These are phyloP conservation scores for Hymenochirus boettgeri DNA, from an alignment of 2,113 vertebrate genomes.

Conservation along the genomic window DNA sequence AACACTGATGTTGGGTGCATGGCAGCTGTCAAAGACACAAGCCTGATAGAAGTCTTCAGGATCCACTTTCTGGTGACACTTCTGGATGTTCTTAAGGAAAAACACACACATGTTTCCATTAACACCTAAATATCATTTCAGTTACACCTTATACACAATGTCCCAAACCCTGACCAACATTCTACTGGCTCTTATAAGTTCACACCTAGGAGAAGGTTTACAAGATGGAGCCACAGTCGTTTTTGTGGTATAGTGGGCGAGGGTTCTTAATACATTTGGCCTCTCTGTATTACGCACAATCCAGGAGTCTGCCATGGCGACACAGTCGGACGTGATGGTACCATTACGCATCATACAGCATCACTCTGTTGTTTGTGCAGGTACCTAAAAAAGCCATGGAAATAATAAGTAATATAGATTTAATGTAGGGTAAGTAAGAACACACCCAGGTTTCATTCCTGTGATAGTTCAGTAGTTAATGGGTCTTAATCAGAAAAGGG, in stretches of 20 bases:
- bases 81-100: conserved; percentile 57
- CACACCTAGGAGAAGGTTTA: conserved; percentile 64
- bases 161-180: background rate
- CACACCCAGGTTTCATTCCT: too few relatives aligned
- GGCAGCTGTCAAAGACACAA: conserved; percentile 82
- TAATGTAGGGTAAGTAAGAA: too few relatives aligned
- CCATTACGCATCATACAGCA: conserved; percentile 76
- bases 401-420: too few relatives aligned
- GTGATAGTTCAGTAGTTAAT: too few relatives aligned
- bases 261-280: conserved; percentile 64
- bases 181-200: conserved; percentile 75
- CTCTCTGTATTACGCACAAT: conserved; percentile 64
- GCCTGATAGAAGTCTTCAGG: conserved; percentile 70
- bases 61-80: conserved; percentile 41
- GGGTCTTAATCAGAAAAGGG: too few relatives aligned
- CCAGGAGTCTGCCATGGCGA: conserved; percentile 81
- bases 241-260: conserved; percentile 42
- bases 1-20: conserved; percentile 56
- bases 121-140: background rate
- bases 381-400: conserved; percentile 66
- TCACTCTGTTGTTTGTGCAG: conserved; percentile 80
- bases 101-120: background rate
- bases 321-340: conserved; percentile 61
- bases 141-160: background rate
- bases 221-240: conserved; percentile 36